These are phyloP conservation scores for Synergus laeviventris DNA, from an alignment of 2,888 invertebrate genomes.

Conservation along the genomic window DNA sequence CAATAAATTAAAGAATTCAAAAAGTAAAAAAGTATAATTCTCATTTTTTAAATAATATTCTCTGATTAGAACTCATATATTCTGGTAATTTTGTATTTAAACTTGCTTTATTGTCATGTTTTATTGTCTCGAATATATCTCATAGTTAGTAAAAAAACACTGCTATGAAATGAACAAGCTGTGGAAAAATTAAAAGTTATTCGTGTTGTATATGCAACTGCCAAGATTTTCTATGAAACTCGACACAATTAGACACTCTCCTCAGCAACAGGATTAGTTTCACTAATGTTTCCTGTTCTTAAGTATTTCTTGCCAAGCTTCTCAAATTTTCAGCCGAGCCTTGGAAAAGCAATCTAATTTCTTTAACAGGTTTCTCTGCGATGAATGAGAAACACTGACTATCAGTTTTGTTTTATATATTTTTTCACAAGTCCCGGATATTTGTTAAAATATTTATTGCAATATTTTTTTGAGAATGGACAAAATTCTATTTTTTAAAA, in stretches of 20 bases:
- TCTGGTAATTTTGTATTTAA: neutral
- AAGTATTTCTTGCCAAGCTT: constrained; percentile 22
- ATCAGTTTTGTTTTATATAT: neutral
- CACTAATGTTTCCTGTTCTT: neutral
- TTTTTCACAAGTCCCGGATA: neutral
- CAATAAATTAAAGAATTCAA: too few species aligned
- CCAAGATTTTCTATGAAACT: constrained; percentile 13
- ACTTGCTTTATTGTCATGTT: neutral
- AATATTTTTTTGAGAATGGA: neutral
- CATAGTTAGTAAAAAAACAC: neutral
- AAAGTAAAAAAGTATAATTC: neutral
- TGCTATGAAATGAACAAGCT: neutral
- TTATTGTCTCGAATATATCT: neutral
- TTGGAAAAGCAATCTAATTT: neutral
- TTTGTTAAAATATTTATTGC: neutral
- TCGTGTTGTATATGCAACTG: constrained; percentile 13
- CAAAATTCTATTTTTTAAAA: constrained; percentile 8
- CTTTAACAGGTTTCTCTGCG: neutral
- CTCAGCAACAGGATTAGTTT: constrained; percentile 1
- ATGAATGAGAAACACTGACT: neutral
- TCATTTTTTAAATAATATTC: neutral
- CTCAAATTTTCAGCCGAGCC: neutral
- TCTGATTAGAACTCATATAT: neutral
- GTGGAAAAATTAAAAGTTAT: neutral
- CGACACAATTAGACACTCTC: neutral